These are phyloP conservation scores for Cephalotes varians DNA, from an alignment of 2,888 invertebrate species.

Conservation along the genomic window DNA sequence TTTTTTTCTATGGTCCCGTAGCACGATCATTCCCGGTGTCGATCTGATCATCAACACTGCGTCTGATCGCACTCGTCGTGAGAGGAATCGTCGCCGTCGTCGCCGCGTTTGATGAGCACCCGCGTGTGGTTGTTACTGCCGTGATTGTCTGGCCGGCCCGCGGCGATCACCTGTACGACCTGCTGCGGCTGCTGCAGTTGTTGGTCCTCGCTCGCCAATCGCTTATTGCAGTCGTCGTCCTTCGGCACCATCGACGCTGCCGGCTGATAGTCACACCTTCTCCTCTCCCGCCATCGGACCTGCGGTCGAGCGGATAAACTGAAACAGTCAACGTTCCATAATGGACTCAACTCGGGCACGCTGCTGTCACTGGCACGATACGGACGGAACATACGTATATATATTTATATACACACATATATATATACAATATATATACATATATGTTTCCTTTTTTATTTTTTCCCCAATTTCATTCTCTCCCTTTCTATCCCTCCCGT, in stretches of 20 bases:
- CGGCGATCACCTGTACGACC: slow-evolving; percentile 61
- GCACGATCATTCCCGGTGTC: not conserved
- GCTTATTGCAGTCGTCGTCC: slow-evolving; percentile 59
- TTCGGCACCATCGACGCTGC: slow-evolving; percentile 69
- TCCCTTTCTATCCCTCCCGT: not conserved
- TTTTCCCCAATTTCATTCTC: not conserved
- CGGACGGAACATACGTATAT: slow-evolving; percentile 72
- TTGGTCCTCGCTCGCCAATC: slow-evolving; percentile 32
- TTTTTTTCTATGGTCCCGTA: slow-evolving; percentile 9
- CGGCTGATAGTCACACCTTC: slow-evolving; percentile 92
- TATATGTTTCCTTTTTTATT: not conserved
- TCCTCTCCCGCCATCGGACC: slow-evolving; percentile 91
- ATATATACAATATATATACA: not conserved
- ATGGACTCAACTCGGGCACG: slow-evolving; percentile 82
- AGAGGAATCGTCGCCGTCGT: slow-evolving; percentile 50
- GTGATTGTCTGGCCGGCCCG: slow-evolving; percentile 62
- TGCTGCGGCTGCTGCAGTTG: slow-evolving; percentile 63
- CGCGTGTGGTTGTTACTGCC: slow-evolving; percentile 66
- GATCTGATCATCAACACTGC: slow-evolving; percentile 77
- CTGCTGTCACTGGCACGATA: slow-evolving; percentile 83
- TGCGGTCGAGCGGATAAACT: slow-evolving; percentile 93
- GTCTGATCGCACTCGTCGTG: slow-evolving; percentile 76
- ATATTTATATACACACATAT: no score
- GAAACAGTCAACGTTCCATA: slow-evolving; percentile 86
- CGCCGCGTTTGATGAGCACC: slow-evolving; percentile 71